These are phyloP conservation scores for Chloroceryle aenea DNA, from an alignment of 2,113 vertebrate genomes.

Conservation along the genomic window DNA sequence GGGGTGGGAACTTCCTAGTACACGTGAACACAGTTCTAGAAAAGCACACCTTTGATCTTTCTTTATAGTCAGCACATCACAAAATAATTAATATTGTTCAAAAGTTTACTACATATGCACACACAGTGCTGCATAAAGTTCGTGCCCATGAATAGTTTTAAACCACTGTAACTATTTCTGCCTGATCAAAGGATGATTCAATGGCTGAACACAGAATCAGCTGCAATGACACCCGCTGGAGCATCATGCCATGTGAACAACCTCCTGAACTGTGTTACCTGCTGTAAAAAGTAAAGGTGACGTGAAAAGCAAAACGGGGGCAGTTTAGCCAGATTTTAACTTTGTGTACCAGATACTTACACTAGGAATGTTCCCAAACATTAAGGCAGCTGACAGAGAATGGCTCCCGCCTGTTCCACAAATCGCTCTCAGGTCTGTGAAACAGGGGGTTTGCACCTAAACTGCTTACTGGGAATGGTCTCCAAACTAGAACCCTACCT, in stretches of 20 bases:
- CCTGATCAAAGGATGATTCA: constrained; percentile 7
- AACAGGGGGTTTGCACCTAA: neutral
- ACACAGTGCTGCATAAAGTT: neutral
- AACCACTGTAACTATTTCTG: neutral
- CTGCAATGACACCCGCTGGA: neutral
- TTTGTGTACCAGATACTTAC: neutral
- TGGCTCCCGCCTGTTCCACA: rapidly evolving
- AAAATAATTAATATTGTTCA: neutral
- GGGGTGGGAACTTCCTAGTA: neutral
- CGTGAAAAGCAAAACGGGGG: neutral
- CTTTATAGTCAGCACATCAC: neutral
- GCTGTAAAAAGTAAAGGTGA: neutral
- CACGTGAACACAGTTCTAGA: neutral
- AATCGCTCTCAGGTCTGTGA: neutral
- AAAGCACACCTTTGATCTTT: neutral
- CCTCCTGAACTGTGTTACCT: neutral
- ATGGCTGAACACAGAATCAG: neutral
- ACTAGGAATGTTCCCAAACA: neutral
- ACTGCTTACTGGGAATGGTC: neutral
- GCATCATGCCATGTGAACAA: constrained; percentile 10
- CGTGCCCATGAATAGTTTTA: neutral
- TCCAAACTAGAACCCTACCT: constrained; percentile 25
- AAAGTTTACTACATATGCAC: neutral
- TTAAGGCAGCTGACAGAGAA: neutral
- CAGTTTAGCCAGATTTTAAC: neutral